Percentiles rank a stretch among this genome's conserved stretches.
Conservation (phyloP, 92 coral and sea anemone genomes). For the Desmophyllum pertusum region DNA sequence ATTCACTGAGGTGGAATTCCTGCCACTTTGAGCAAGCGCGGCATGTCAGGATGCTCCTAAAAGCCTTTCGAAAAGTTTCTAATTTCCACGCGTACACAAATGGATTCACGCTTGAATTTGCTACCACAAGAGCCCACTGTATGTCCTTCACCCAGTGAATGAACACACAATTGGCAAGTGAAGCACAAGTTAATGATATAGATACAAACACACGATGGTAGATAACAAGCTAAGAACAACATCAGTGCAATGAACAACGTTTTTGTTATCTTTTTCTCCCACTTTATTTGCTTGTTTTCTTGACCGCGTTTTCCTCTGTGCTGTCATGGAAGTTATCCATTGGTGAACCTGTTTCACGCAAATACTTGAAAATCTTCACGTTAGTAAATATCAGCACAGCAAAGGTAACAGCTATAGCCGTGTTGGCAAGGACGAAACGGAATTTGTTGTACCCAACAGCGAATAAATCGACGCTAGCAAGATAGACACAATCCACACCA, state of each 20-base stretch:
- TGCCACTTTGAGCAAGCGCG: background rate
- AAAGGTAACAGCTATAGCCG: conserved; percentile 63
- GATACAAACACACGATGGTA: conserved; percentile 45
- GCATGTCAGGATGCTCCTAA: conserved; percentile 21
- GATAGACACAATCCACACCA: conserved; percentile 64
- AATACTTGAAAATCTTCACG: background rate
- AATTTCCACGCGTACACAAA: conserved; percentile 42
- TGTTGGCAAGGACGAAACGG: conserved; percentile 71
- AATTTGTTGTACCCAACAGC: conserved; percentile 61
- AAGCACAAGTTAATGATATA: conserved; percentile 41
- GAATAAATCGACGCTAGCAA: conserved; percentile 58
- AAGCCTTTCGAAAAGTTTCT: conserved; percentile 31
- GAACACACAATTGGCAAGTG: conserved; percentile 37
- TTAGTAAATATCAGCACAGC: conserved; percentile 31
- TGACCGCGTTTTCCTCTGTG: conserved; percentile 26
- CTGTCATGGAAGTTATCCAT: conserved; percentile 22
- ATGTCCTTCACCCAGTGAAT: conserved; percentile 46
- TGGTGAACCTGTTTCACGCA: conserved; percentile 3
- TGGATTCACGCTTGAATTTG: conserved; percentile 42
- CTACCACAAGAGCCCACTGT: conserved; percentile 35
- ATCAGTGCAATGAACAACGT: conserved; percentile 25
- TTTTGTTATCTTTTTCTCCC: conserved; percentile 52
- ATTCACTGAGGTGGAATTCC: background rate
- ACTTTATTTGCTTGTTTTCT: conserved; percentile 35
- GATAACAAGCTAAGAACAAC: conserved; percentile 35